phyloP scores from a whole-genome alignment of 2,113 vertebrate species.

The Prinia subflava region DNA sequence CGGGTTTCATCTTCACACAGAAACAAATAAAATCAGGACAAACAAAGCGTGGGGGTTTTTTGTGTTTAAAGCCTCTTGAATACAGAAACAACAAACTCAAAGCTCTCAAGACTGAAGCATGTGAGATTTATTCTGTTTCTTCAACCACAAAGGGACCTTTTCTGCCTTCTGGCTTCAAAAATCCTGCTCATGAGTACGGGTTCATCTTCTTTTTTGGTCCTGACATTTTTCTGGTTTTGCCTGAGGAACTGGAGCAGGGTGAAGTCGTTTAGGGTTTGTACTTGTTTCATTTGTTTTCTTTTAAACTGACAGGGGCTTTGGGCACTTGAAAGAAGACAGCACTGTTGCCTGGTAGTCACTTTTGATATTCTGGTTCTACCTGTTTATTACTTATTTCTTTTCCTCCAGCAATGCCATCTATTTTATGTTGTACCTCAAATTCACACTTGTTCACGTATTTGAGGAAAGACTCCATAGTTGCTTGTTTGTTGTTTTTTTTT shows the following conservation, averaged over 20 bases:
- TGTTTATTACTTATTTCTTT: not conserved
- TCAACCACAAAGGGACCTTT: not conserved
- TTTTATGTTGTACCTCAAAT: not conserved
- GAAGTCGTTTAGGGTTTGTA: not conserved
- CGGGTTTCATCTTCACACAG: not conserved
- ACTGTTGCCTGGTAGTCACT: not conserved
- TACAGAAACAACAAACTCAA: not conserved
- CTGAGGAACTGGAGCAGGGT: not conserved
- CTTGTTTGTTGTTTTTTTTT: not conserved
- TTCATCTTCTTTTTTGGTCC: not conserved
- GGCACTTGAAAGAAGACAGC: not conserved
- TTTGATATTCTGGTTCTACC: not conserved
- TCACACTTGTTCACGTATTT: not conserved
- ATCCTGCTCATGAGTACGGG: not conserved
- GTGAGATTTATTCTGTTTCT: not conserved
- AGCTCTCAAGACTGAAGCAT: not conserved
- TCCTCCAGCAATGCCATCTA: not conserved
- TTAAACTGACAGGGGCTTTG: not conserved
- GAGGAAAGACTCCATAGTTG: not conserved
- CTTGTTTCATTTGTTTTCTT: constrained; percentile 15
- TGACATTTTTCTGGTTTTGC: not conserved
- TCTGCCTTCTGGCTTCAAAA: not conserved
- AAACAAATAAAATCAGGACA: not conserved
- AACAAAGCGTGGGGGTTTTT: not conserved
- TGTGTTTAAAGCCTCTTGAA: not conserved